Evolutionary conservation across 2,888 invertebrate species (phyloP).

Genomic region (Dolichomitus sp.): DNA sequence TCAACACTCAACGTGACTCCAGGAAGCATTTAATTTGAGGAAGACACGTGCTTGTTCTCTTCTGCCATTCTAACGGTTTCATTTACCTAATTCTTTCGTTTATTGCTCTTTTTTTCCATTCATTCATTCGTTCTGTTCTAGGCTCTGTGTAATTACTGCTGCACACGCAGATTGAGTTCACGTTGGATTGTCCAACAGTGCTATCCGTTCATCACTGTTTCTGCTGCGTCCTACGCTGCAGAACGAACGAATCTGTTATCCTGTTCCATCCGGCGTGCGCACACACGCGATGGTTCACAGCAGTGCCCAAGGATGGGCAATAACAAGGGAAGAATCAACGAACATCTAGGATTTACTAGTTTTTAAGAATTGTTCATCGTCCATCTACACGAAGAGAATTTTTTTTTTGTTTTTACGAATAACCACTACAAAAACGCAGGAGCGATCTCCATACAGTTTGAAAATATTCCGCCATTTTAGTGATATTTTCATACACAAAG

Average conservation of each 20-base stretch:
- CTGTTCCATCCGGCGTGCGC: conserved; percentile 12
- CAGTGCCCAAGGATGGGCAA: background rate
- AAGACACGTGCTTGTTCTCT: no score
- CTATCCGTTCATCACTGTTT: conserved; percentile 12
- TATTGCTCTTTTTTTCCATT: conserved; percentile 15
- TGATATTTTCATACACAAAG: no score
- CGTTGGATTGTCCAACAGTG: conserved; percentile 12
- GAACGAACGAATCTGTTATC: conserved; percentile 15
- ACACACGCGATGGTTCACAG: background rate
- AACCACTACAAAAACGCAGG: no score
- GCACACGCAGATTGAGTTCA: conserved; percentile 24
- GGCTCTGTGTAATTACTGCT: conserved; percentile 44
- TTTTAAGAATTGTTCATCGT: background rate
- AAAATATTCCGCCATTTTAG: no score
- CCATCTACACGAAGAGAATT: background rate
- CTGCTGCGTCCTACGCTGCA: background rate
- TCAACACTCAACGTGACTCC: no score
- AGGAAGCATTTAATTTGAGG: no score
- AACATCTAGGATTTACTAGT: background rate
- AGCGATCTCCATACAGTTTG: no score
- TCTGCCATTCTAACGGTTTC: no score
- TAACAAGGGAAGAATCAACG: background rate
- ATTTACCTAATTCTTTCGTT: background rate
- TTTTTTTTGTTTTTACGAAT: background rate
- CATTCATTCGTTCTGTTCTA: conserved; percentile 32